Base-by-base conservation (phyloP, 2,113 vertebrate genomes). In the Pterophyllum scalare region DNA sequence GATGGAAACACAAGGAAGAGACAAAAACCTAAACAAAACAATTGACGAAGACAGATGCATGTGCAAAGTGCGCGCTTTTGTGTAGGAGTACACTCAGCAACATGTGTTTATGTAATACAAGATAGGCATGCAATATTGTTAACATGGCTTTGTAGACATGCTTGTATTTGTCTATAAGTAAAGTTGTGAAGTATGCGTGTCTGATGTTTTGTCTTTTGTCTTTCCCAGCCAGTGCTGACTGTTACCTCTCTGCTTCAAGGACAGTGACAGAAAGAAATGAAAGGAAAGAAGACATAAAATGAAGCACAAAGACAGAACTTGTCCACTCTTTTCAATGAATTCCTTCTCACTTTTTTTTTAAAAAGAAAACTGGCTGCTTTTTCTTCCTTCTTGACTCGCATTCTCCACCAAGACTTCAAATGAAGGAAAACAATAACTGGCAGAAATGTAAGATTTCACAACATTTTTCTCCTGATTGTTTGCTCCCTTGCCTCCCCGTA, bases 171-270 rank as follows among this genome's bases (percentile, higher is more conserved):
- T 75, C 31, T 81, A 59, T 77, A 79, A 72, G 46, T 54, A 72
- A 72, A 72, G 26, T 72, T 72, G 46, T 72, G 26, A 72, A n/a
- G 46, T 72, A 28, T 2, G 19, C 52, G 26, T 54, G 20, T n/a
- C 49, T 75, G 24, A 70, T 85, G 62, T 70, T 77, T 46, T 5
- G 59, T 58, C 56, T 83, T 85, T 88, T 88, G 77, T 88, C 75
- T 78, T 28, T 75, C 31, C 57, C 49, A 49, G 12, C 17, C 49
- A 35, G 81, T 46, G 60, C 75, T 83, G 61, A 85, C 82, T 79
- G 84, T 76, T 85, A 80, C 62, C 74, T 76, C 26, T n/a, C 20
- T 0, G 22, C 59, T 87, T 89, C 89, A 93, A 92, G 87, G 46
- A 72, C 46, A 52, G 43, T 72, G 90, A 91, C 77, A 1, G 43